Percentiles rank a stretch among this genome's conserved stretches.
These are phyloP conservation scores for Drosophila busckii DNA, from an alignment of 1,140 invertebrate species.

Conservation along the genomic window DNA sequence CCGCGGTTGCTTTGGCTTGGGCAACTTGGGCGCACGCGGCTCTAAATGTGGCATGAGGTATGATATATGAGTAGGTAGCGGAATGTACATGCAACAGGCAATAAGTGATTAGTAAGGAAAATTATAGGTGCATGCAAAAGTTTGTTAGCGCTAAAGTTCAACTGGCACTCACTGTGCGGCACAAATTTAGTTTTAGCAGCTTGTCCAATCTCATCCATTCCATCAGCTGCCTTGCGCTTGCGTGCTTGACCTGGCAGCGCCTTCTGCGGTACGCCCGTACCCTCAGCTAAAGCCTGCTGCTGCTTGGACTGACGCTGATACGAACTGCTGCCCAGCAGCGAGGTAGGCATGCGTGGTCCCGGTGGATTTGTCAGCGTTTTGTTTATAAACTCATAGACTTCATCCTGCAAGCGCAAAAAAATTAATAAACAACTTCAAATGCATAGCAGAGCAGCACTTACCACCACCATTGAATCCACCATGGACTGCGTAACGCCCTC, in stretches of 20 bases:
- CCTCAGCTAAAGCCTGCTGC: constrained; percentile 38
- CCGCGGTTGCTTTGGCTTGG: constrained; percentile 53
- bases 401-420: constrained; percentile 79
- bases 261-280: constrained; percentile 45
- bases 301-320: constrained; percentile 45
- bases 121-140: background rate
- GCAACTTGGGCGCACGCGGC: constrained; percentile 36
- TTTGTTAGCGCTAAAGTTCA: background rate
- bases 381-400: constrained; percentile 83
- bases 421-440: background rate
- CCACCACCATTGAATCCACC: constrained; percentile 88
- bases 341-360: constrained; percentile 80
- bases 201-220: constrained; percentile 22
- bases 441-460: constrained; percentile 46
- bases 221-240: constrained; percentile 39
- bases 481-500: constrained; percentile 90
- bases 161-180: constrained; percentile 42
- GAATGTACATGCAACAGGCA: background rate
- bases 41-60: constrained; percentile 15
- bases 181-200: constrained; percentile 52
- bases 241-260: constrained; percentile 28
- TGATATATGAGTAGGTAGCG: constrained; percentile 2
- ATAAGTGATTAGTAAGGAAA: background rate
- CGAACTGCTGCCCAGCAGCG: constrained; percentile 24
- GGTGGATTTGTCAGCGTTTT: constrained; percentile 82